phyloP scores from a whole-genome alignment of 37 sponge, comb jelly and placozoan species.

The Eunapius fragilis region DNA sequence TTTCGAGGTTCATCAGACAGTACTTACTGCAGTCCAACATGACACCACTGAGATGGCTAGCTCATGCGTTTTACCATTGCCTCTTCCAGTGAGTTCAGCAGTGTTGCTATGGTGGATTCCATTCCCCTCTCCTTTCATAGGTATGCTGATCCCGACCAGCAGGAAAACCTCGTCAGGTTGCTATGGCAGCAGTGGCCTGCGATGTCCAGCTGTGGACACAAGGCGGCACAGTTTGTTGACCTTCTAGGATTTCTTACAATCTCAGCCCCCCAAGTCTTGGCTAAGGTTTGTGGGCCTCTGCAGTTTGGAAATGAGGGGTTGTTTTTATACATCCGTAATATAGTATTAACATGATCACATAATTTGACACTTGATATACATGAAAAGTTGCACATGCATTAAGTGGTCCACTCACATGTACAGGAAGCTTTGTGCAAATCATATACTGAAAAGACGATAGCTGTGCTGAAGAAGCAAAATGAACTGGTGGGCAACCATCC shows the following conservation, averaged over 20 bases:
- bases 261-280: constrained; percentile 39
- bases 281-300: too few relatives aligned
- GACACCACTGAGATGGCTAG: constrained; percentile 75
- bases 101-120: too few relatives aligned
- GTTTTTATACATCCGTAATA: too few relatives aligned
- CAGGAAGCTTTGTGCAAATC: neutral
- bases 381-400: too few relatives aligned
- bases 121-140: neutral
- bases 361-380: too few relatives aligned
- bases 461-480: constrained; percentile 75
- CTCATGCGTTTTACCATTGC: constrained; percentile 60
- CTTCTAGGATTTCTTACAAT: constrained; percentile 80
- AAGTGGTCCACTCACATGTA: too few relatives aligned
- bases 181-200: constrained; percentile 82
- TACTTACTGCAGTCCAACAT: constrained; percentile 84
- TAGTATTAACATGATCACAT: too few relatives aligned
- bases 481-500: constrained; percentile 68
- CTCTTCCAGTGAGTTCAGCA: constrained; percentile 47
- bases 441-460: constrained; percentile 53
- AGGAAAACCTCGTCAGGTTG: constrained; percentile 57
- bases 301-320: neutral
- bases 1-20: constrained; percentile 40
- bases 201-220: constrained; percentile 79
- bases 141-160: neutral
- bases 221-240: constrained; percentile 91